Evolutionary conservation across 2,113 vertebrate genomes (phyloP), one percentile per base, ranked within the genome.

Genomic region (Ophthalmolycus amberensis): DNA sequence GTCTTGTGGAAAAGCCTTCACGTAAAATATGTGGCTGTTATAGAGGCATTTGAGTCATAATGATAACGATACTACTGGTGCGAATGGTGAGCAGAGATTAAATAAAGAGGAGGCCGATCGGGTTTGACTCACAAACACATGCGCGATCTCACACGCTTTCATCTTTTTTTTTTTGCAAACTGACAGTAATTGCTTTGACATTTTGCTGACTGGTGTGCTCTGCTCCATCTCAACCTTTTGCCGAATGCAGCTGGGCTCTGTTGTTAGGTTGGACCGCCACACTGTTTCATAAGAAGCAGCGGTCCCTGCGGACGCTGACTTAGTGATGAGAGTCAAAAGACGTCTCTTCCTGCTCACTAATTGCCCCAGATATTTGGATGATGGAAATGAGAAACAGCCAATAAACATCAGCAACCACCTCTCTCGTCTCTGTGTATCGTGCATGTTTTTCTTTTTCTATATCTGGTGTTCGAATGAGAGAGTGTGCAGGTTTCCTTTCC

Each of bases 161-260:
- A 71, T 85, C 73, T 68, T 70, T 40, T 66, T 56, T 52, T 11
- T 46, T 25, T 3, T 64, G 16, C 75, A 67, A 14, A 27, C 77
- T 59, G 64, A 29, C 80, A 77, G 77, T 88, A 90, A 92, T 88
- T 89, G 88, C 75, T 63, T 82, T 91, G 84, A 83, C 87, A 91
- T 90, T 91, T 89, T 42, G 77, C 37, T 16, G 54, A 71, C 76
- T 5, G 71, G 50, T 44, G 50, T 18, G 58, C 66, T 14, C 22
- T 48, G 70, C 56, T 81, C 50, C 15, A 32, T 72, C 75, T 70
- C 50, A 5, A 72, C 77, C 65, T 25, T 92, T 92, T 85, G 58
- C 38, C 78, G 71, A 83, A 46, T 72, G 66, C 78, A 65, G n/a
- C 77, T 22, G 50, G 32, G 54, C 37, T 76, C 34, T 42, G 48